Percentiles rank a stretch among this genome's conserved stretches.
phyloP scores from a whole-genome alignment of 1,140 invertebrate genomes.

The Anoplophora glabripennis region DNA sequence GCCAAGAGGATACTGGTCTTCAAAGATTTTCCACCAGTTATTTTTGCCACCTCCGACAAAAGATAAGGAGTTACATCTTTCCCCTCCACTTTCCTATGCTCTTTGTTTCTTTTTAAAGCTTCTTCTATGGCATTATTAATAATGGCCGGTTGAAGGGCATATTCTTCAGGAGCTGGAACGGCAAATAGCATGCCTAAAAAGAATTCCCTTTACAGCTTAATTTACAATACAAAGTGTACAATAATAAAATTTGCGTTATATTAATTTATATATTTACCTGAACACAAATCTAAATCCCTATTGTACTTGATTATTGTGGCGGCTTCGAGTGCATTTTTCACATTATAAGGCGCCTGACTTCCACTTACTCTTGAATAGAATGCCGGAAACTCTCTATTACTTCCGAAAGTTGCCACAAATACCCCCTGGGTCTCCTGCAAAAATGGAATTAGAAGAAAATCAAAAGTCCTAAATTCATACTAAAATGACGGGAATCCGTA shows the following conservation, averaged over 20 bases:
- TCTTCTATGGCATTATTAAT: slow-evolving; percentile 70
- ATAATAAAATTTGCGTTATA: neutral
- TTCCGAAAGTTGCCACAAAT: slow-evolving; percentile 75
- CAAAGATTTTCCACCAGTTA: slow-evolving; percentile 79
- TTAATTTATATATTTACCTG: slow-evolving; percentile 50
- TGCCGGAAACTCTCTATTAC: slow-evolving; percentile 72
- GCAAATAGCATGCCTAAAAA: slow-evolving; percentile 73
- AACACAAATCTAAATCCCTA: slow-evolving; percentile 61
- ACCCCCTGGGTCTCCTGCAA: slow-evolving; percentile 91
- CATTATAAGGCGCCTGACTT: slow-evolving; percentile 66
- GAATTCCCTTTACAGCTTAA: neutral
- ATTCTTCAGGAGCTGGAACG: slow-evolving; percentile 81
- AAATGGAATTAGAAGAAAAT: neutral
- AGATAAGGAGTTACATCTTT: slow-evolving; percentile 93
- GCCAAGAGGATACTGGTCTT: slow-evolving; percentile 66
- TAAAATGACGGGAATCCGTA: too few species aligned
- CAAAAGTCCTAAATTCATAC: too few species aligned
- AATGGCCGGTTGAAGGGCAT: slow-evolving; percentile 58
- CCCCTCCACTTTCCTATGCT: slow-evolving; percentile 64
- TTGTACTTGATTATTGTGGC: slow-evolving; percentile 66
- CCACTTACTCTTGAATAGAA: slow-evolving; percentile 81
- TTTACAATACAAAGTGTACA: neutral
- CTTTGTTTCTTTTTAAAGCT: slow-evolving; percentile 67
- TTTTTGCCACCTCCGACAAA: slow-evolving; percentile 68
- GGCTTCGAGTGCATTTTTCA: slow-evolving; percentile 61